phyloP scores from a whole-genome alignment of 2,888 invertebrate genomes.

The Xestia sexstrigata region DNA sequence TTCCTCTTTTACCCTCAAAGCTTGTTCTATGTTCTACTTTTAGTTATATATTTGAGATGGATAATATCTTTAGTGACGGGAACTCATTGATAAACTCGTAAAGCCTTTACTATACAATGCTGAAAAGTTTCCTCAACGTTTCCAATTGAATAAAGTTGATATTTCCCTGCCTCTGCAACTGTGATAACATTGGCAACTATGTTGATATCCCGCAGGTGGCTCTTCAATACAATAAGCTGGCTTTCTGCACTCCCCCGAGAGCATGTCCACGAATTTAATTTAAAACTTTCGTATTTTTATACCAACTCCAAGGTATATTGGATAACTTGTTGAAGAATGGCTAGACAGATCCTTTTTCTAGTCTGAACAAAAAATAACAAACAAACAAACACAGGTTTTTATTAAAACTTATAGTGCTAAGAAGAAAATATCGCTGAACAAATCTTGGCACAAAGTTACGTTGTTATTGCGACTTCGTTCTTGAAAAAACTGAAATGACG shows the following conservation, averaged over 20 bases:
- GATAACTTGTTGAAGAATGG: conserved; percentile 65
- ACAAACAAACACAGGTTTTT: conserved; percentile 23
- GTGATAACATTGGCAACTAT: conserved; percentile 55
- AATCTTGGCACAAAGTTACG: conserved; percentile 36
- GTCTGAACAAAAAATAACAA: conserved; percentile 32
- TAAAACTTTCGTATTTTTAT: conserved; percentile 79
- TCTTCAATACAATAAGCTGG: conserved; percentile 70
- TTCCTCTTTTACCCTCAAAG: neutral
- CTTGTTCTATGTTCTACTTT: neutral
- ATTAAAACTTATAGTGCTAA: conserved; percentile 38
- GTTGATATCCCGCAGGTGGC: conserved; percentile 71
- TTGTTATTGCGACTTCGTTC: conserved; percentile 44
- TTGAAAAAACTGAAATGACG: conserved; percentile 46
- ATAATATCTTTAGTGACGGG: neutral
- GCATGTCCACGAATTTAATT: conserved; percentile 77
- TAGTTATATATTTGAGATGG: neutral
- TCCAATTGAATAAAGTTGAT: conserved; percentile 54
- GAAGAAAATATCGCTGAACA: conserved; percentile 45
- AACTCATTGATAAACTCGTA: conserved; percentile 10
- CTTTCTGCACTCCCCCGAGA: conserved; percentile 58
- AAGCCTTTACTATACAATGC: conserved; percentile 33
- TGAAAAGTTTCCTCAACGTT: conserved; percentile 42
- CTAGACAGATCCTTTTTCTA: conserved; percentile 52
- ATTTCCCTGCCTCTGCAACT: conserved; percentile 52
- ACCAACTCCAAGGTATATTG: conserved; percentile 68